Percentiles rank a stretch among this genome's conserved stretches.
Conservation (phyloP, 2,797 vertebrate genomes). For the Darevskia nairensis region DNA sequence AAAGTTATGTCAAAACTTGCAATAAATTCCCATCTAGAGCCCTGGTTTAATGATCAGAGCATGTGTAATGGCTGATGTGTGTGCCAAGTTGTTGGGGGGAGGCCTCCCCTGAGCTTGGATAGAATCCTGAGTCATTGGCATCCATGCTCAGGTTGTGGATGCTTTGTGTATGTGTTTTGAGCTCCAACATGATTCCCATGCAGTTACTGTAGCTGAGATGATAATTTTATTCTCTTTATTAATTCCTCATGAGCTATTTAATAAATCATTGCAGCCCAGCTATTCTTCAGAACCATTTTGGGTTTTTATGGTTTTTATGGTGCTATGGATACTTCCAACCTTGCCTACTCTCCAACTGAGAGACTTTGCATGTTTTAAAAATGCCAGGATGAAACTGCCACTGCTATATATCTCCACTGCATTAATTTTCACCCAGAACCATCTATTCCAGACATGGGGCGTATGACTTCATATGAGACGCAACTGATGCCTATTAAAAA, state of each 20-base stretch:
- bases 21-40: not conserved
- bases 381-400: conserved; percentile 55
- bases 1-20: not conserved
- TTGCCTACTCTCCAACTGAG: conserved; percentile 52
- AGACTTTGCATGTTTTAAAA: conserved; percentile 65
- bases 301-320: conserved; percentile 48
- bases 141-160: conserved; percentile 14
- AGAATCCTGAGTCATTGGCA: not conserved
- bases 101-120: not conserved
- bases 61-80: no score
- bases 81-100: no score
- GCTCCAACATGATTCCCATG: conserved; percentile 40
- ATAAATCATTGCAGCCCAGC: conserved; percentile 61
- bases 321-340: conserved; percentile 63
- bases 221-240: conserved; percentile 67
- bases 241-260: conserved; percentile 60
- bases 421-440: conserved; percentile 59
- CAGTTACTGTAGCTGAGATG: conserved; percentile 48
- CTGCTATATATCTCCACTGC: conserved; percentile 56
- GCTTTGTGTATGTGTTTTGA: not conserved
- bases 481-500: conserved; percentile 62
- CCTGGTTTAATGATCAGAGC: not conserved
- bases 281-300: conserved; percentile 46
- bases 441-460: conserved; percentile 59
- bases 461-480: conserved; percentile 50